Evolutionary conservation across 2,888 invertebrate genomes (phyloP), one percentile per base, ranked within the genome.

Genomic region (Megaustenia siamemsis): DNA sequence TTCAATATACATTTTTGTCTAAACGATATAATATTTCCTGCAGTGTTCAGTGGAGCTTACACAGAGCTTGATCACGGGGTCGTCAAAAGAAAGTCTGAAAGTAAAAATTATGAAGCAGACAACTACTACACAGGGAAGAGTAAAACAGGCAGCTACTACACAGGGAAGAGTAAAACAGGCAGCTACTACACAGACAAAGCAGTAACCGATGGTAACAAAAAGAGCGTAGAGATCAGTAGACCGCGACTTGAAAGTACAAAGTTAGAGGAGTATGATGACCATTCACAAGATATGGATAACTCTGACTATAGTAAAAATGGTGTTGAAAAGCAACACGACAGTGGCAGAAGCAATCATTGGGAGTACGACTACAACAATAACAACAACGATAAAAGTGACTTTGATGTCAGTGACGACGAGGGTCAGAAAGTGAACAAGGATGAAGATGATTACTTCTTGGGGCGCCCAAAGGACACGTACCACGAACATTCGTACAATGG

Each of bases 31-130:
- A n/a, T n/a, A n/a, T n/a, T n/a, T n/a, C n/a, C n/a, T n/a, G 12
- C 73, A 75, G 49, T 60, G 12, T 40, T 84, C 56, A 69, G 32
- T 79, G 21, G 18, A 21, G 66, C 35, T 32, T 38, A 53, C 43
- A 5, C 78, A 28, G 63, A 63, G 45, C 78, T 60, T 3, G 38
- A 43, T 32, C 28, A 28, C 12, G 21, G 45, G 28, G 8, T n/a
- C 43, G 78, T 60, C 1, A n/a, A 60, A 43, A 35, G 8, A 24
- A 43, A 40, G 32, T 60, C 78, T 8, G 78, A 66, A 18, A 43
- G 21, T 8, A 28, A 32, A 18, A 28, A 45, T 15, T n/a, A 66
- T 43, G 1, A 40, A 4, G 56, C 40, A n/a, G 21, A 49, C 49
- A 73, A 32, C 18, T 32, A 49, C 73, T 40, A n/a, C 28, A 6